Conservation (phyloP, 2,888 invertebrate species). For the Gymnosoma rotundatum region DNA sequence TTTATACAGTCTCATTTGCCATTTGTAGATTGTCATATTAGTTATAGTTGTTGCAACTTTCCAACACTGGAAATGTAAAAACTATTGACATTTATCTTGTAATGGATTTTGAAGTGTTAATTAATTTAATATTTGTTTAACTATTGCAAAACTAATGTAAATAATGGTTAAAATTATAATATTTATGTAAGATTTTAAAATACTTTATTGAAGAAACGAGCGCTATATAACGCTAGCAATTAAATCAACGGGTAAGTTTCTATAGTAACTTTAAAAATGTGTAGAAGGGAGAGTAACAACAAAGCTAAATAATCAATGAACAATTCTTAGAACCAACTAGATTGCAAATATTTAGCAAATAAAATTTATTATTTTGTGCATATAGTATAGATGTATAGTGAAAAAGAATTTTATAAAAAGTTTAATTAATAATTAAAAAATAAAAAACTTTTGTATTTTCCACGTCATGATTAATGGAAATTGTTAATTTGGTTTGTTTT, state of each 20-base stretch:
- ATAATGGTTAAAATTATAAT: constrained; percentile 28
- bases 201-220: no score
- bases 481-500: background rate
- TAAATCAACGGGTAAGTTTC: background rate
- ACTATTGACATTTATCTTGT: constrained; percentile 32
- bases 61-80: constrained; percentile 35
- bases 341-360: background rate
- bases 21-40: no score
- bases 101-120: constrained; percentile 18
- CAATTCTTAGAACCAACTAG: background rate
- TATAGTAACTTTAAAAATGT: background rate
- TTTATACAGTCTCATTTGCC: no score
- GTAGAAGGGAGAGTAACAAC: background rate
- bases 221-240: background rate
- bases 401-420: no score
- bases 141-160: constrained; percentile 40
- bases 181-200: background rate
- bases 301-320: background rate
- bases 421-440: no score
- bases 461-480: background rate
- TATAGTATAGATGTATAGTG: no score
- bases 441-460: background rate
- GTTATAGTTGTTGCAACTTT: constrained; percentile 1
- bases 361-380: no score
- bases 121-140: constrained; percentile 50